Conservation (phyloP, 1,140 invertebrate genomes). For the Zophobas atratus region DNA sequence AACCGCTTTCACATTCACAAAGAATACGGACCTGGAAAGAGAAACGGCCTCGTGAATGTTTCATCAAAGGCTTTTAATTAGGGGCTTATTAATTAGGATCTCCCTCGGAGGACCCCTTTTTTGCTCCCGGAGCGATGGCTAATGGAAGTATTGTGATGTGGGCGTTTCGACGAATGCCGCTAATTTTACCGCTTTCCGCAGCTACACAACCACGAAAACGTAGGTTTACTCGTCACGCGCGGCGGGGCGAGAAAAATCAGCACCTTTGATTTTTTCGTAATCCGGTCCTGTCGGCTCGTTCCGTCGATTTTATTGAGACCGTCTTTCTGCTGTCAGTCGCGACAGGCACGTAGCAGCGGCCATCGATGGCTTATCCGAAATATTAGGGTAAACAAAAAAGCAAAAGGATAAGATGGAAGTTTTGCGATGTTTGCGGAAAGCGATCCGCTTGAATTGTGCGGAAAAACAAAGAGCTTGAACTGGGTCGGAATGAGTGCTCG, state of each 20-base stretch:
- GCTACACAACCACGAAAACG: too few species aligned
- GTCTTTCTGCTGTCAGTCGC: too few species aligned
- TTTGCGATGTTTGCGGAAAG: neutral
- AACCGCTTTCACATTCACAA: constrained; percentile 38
- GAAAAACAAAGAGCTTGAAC: constrained; percentile 1
- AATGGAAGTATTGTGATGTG: too few species aligned
- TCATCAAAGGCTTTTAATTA: constrained; percentile 31
- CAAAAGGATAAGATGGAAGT: neutral
- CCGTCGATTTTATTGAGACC: too few species aligned
- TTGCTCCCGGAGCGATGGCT: too few species aligned
- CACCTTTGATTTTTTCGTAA: too few species aligned
- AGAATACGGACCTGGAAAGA: constrained; percentile 19
- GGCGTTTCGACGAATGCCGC: too few species aligned
- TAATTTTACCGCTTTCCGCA: too few species aligned
- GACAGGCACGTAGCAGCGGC: constrained; percentile 4
- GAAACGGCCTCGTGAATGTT: neutral
- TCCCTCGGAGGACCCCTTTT: neutral
- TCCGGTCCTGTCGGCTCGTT: too few species aligned
- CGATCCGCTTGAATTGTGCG: neutral
- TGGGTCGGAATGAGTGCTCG: constrained; percentile 7
- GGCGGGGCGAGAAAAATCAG: too few species aligned
- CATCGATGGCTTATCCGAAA: constrained; percentile 11
- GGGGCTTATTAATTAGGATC: neutral
- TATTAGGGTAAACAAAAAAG: constrained; percentile 14
- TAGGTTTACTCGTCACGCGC: too few species aligned